Conservation (phyloP, 2,113 vertebrate genomes). For the Pomatostomus ruficeps region DNA sequence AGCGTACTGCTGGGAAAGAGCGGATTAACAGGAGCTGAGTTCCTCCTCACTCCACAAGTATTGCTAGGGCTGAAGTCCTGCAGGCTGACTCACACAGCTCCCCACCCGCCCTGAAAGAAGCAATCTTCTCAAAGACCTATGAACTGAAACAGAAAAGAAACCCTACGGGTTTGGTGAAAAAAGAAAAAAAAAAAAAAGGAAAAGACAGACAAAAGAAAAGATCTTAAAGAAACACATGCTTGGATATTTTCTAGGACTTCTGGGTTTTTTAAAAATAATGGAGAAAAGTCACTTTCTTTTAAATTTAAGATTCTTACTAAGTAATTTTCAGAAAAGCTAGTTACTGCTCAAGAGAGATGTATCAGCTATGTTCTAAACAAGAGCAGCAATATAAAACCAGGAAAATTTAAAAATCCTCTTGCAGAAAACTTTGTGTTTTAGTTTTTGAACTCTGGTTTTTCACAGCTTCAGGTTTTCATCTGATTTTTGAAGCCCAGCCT, state of each 20-base stretch:
- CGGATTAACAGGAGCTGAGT: background rate
- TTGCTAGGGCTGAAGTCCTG: background rate
- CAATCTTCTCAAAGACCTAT: background rate
- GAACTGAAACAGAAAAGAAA: background rate
- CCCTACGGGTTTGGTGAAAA: rapidly evolving
- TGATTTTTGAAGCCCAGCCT: background rate
- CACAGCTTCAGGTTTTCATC: background rate
- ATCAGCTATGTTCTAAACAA: background rate
- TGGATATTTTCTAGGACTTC: background rate
- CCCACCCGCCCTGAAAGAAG: background rate
- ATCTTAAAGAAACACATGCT: background rate
- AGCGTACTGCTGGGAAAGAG: background rate
- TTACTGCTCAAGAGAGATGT: background rate
- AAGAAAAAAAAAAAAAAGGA: background rate
- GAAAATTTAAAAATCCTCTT: background rate
- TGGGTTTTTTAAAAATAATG: background rate
- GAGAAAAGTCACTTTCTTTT: background rate
- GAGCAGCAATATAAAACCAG: background rate
- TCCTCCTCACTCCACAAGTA: background rate
- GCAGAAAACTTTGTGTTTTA: background rate
- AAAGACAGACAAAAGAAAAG: background rate
- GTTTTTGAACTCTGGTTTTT: background rate
- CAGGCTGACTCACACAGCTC: conserved; percentile 5
- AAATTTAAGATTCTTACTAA: background rate
- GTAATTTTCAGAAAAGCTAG: background rate